Evolutionary conservation across 2,797 vertebrate genomes (phyloP).

Genomic region (Melanotaenia maccullochi): DNA sequence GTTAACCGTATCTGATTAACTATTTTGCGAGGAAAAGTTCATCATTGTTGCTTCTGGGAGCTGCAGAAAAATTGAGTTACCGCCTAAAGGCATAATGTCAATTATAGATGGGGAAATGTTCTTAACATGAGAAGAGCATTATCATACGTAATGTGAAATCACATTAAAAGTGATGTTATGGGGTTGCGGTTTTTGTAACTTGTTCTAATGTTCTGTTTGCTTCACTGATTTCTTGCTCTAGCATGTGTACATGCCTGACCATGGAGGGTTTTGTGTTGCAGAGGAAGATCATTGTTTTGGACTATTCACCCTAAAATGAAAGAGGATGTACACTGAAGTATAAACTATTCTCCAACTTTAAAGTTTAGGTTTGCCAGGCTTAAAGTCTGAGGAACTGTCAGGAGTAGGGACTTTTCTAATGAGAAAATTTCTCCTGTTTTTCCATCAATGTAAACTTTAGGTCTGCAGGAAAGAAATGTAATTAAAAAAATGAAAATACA

Average conservation of each 20-base stretch:
- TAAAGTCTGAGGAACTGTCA: neutral
- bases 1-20: constrained; percentile 24
- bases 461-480: constrained; percentile 14
- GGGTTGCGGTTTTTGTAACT: constrained; percentile 27
- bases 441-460: neutral
- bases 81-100: constrained; percentile 43
- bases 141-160: constrained; percentile 58
- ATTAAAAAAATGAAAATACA: neutral
- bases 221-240: constrained; percentile 31
- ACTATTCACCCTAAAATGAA: neutral
- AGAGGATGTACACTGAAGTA: neutral
- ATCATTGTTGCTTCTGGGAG: constrained; percentile 30
- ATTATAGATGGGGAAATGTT: constrained; percentile 55
- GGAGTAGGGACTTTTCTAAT: neutral
- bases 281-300: constrained; percentile 1
- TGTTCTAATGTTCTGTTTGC: constrained; percentile 32
- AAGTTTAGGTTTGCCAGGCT: neutral
- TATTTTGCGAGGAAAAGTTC: constrained; percentile 22
- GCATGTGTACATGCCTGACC: neutral
- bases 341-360: neutral
- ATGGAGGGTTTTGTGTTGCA: neutral
- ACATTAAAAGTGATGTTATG: constrained; percentile 50
- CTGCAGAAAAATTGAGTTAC: constrained; percentile 21
- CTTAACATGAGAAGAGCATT: constrained; percentile 62
- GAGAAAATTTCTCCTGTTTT: neutral